Conservation (phyloP, 2,888 invertebrate species). For the Lymantria monacha region DNA sequence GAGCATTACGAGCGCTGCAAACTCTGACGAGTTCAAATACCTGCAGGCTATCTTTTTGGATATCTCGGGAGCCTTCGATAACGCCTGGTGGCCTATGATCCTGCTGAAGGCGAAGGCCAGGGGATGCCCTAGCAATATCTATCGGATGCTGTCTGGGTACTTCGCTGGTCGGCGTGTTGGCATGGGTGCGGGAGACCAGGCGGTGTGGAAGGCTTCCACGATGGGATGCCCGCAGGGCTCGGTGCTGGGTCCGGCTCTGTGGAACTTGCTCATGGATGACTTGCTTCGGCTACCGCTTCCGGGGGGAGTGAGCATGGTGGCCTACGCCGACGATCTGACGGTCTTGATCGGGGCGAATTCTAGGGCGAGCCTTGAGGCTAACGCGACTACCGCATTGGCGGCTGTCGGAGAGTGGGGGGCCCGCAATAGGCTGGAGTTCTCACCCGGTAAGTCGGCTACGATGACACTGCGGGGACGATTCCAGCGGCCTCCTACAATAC, state of each 20-base stretch:
- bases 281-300: conserved; percentile 14
- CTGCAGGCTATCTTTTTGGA: conserved; percentile 11
- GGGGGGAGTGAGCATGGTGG: conserved; percentile 14
- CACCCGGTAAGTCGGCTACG: too few relatives aligned
- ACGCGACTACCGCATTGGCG: too few relatives aligned
- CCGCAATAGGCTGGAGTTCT: too few relatives aligned
- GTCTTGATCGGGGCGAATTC: conserved; percentile 22
- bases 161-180: conserved; percentile 22
- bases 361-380: background rate
- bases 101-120: conserved; percentile 11
- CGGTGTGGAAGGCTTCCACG: conserved; percentile 16
- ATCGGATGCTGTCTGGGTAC: conserved; percentile 27
- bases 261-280: conserved; percentile 25
- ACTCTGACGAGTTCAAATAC: conserved; percentile 10
- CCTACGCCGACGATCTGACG: conserved; percentile 34
- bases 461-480: too few relatives aligned
- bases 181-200: conserved; percentile 15
- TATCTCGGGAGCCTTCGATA: too few relatives aligned
- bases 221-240: conserved; percentile 11
- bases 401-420: too few relatives aligned
- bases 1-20: background rate
- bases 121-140: conserved; percentile 33
- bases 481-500: too few relatives aligned
- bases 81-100: too few relatives aligned
- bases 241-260: conserved; percentile 21